These are phyloP conservation scores for Harlomillsia oculata DNA, from an alignment of 1,140 invertebrate genomes.

Conservation along the genomic window DNA sequence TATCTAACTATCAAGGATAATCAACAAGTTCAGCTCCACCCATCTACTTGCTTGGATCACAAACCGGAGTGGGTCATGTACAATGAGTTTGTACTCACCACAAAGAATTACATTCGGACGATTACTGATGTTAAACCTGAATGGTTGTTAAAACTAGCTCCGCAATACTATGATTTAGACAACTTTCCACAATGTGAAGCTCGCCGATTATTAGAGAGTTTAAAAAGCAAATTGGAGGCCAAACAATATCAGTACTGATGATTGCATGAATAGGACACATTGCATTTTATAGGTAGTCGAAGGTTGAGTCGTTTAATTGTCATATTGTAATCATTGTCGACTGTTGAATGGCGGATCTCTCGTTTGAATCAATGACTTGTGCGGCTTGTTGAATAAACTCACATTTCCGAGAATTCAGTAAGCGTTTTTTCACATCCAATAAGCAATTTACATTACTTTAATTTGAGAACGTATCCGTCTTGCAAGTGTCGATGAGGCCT, in stretches of 20 bases:
- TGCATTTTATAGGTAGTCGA: too few relatives aligned
- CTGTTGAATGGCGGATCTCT: too few relatives aligned
- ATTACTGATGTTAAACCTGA: constrained; percentile 97
- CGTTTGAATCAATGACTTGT: too few relatives aligned
- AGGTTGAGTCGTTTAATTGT: too few relatives aligned
- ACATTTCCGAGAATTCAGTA: too few relatives aligned
- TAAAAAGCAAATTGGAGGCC: constrained; percentile 72
- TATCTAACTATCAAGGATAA: constrained; percentile 99
- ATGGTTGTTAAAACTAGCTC: constrained; percentile 88
- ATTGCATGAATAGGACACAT: not conserved
- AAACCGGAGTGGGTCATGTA: constrained; percentile 99
- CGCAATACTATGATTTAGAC: constrained; percentile 94
- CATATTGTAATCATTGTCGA: too few relatives aligned
- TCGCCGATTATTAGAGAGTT: constrained; percentile 76
- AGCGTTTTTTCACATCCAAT: too few relatives aligned
- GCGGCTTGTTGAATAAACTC: too few relatives aligned
- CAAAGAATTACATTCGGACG: constrained; percentile 98
- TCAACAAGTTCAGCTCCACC: constrained; percentile 96
- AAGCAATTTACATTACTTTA: too few relatives aligned
- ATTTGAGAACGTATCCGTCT: too few relatives aligned
- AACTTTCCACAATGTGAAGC: constrained; percentile 98
- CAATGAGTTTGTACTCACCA: constrained; percentile 98
- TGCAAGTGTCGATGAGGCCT: too few relatives aligned
- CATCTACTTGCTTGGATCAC: constrained; percentile 95
- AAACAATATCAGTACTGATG: constrained; percentile 65